phyloP scores from a whole-genome alignment of 2,113 vertebrate species.

The Ophthalmotilapia sp. region DNA sequence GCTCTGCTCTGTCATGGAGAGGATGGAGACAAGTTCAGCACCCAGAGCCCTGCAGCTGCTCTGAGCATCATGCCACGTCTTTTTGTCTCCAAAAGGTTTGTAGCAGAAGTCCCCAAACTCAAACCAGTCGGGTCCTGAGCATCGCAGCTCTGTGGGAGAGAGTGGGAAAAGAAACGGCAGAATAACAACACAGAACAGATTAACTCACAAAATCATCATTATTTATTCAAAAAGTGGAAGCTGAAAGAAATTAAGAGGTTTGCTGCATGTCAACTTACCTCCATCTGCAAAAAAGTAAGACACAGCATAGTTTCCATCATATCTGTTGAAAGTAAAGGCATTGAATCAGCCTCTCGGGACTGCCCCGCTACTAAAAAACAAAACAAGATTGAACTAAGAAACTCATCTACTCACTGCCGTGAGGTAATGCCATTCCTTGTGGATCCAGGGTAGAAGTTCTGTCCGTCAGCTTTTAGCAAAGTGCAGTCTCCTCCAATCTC shows the following conservation, averaged over 20 bases:
- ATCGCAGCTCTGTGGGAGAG: conserved; percentile 65
- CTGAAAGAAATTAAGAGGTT: background rate
- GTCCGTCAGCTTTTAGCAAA: conserved; percentile 61
- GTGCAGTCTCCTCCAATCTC: conserved; percentile 71
- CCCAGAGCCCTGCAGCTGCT: conserved; percentile 48
- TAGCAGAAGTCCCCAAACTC: conserved; percentile 78
- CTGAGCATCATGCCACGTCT: conserved; percentile 61
- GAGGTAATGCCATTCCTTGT: conserved; percentile 69
- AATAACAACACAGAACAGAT: background rate
- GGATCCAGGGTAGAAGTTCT: conserved; percentile 65
- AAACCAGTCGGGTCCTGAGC: conserved; percentile 69
- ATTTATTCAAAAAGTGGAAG: background rate
- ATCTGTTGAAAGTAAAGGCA: conserved; percentile 42
- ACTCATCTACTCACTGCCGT: conserved; percentile 46
- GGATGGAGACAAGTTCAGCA: conserved; percentile 69
- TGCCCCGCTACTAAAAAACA: background rate
- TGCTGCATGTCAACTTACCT: conserved; percentile 44
- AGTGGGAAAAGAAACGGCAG: background rate
- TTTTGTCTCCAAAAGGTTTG: conserved; percentile 61
- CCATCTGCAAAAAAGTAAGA: conserved; percentile 72
- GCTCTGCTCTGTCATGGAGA: conserved; percentile 69
- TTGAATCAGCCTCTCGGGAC: background rate
- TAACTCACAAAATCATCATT: background rate
- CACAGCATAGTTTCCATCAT: conserved; percentile 34
- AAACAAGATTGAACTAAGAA: background rate